Conservation (phyloP, 1,140 invertebrate species). For the Philaenus spumarius region DNA sequence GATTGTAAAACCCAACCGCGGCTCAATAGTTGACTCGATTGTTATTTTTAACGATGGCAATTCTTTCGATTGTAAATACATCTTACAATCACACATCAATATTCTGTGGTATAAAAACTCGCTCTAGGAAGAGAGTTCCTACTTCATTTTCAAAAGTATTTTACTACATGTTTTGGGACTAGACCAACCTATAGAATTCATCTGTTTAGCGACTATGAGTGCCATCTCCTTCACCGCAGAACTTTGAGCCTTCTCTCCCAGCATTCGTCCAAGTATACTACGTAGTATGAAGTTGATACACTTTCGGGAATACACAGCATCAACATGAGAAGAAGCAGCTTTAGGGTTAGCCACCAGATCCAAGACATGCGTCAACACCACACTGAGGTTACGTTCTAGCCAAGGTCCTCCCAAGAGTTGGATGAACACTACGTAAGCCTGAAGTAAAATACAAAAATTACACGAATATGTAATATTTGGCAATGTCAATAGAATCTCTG, state of each 20-base stretch:
- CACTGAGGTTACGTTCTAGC: conserved; percentile 86
- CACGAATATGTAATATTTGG: too few relatives aligned
- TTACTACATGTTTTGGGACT: too few relatives aligned
- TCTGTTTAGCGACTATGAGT: conserved; percentile 85
- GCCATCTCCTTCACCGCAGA: conserved; percentile 93
- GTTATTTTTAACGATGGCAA: too few relatives aligned
- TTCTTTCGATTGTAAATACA: too few relatives aligned
- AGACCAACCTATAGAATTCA: conserved; percentile 76
- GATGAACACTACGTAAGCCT: conserved; percentile 92
- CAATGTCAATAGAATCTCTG: too few relatives aligned
- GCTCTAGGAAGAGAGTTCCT: too few relatives aligned
- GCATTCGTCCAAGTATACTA: conserved; percentile 83
- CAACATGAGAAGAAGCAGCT: conserved; percentile 89
- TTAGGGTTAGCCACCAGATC: conserved; percentile 91
- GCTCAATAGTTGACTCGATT: too few relatives aligned
- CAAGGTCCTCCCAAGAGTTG: conserved; percentile 88
- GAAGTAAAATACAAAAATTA: conserved; percentile 37
- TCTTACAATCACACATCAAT: too few relatives aligned
- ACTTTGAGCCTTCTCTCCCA: conserved; percentile 94
- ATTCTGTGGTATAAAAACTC: too few relatives aligned
- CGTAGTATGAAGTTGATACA: conserved; percentile 95
- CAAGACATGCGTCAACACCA: conserved; percentile 80
- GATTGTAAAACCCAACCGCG: too few relatives aligned
- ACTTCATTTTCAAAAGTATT: too few relatives aligned
- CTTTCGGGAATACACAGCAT: conserved; percentile 95